Percentiles rank a stretch among this genome's conserved stretches.
These are phyloP conservation scores for Thelaira solivaga DNA, from an alignment of 2,888 invertebrate genomes.

Conservation along the genomic window DNA sequence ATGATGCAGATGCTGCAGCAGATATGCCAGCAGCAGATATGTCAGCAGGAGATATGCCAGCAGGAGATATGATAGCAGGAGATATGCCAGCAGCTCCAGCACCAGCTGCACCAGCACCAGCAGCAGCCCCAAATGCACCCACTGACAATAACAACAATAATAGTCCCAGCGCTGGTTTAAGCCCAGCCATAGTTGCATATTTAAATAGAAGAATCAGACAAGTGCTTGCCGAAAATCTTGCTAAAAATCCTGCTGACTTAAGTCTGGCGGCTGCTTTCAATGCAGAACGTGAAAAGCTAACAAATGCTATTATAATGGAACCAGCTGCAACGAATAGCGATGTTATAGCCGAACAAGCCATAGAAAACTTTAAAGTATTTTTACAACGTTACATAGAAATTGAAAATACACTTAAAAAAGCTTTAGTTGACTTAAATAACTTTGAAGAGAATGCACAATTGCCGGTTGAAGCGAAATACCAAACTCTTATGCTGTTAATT, in stretches of 20 bases:
- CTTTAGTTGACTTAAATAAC: not conserved
- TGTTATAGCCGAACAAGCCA: not conserved
- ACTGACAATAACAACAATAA: too few species aligned
- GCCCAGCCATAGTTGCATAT: not conserved
- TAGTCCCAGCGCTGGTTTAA: not conserved
- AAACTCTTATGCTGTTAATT: constrained; percentile 7
- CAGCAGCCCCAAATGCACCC: not conserved
- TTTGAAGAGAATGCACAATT: not conserved
- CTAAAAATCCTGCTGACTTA: not conserved
- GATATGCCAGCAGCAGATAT: too few species aligned
- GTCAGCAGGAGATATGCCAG: too few species aligned
- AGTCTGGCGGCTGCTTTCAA: constrained; percentile 14
- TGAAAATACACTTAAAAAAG: not conserved
- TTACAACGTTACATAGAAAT: not conserved
- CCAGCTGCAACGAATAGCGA: not conserved
- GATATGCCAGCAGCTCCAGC: not conserved
- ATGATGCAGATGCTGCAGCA: too few species aligned
- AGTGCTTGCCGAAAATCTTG: constrained; percentile 11
- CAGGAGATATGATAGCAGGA: too few species aligned
- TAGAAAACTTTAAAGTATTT: constrained; percentile 20
- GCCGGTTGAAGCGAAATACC: not conserved
- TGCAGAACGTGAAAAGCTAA: not conserved
- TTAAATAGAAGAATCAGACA: constrained; percentile 16
- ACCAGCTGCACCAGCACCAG: not conserved
- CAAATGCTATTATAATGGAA: not conserved